Conservation (phyloP, 2,797 vertebrate species). For the Lagocephalus sceleratus region DNA sequence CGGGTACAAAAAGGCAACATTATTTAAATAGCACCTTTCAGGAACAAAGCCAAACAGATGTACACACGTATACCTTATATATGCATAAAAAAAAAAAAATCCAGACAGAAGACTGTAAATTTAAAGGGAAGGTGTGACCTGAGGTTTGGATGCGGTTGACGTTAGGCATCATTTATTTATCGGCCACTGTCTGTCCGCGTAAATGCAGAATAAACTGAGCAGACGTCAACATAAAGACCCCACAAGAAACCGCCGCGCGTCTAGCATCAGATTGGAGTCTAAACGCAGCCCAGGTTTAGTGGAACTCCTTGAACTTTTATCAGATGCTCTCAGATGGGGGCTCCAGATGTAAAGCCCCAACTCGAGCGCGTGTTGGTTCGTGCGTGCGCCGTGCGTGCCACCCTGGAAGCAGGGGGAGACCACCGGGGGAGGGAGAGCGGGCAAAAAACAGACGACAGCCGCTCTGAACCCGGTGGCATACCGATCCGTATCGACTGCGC, state of each 20-base stretch:
- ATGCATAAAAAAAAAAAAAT: no score
- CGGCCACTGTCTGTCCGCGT: conserved; percentile 1
- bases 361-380: conserved; percentile 8
- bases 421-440: conserved; percentile 49
- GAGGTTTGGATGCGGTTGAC: neutral
- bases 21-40: no score
- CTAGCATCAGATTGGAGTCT: conserved; percentile 27
- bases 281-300: conserved; percentile 22
- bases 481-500: conserved; percentile 19
- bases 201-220: conserved; percentile 7
- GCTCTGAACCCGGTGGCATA: conserved; percentile 44
- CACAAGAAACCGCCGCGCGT: no score
- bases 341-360: no score
- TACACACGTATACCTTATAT: no score
- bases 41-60: no score
- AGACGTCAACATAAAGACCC: no score
- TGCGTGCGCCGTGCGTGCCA: conserved; percentile 15
- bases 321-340: conserved; percentile 1
- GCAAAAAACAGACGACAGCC: conserved; percentile 28
- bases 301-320: conserved; percentile 39
- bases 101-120: no score
- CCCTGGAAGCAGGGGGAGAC: conserved; percentile 30
- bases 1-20: neutral
- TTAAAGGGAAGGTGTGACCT: neutral
- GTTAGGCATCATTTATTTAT: conserved; percentile 22